Evolutionary conservation across 1,140 invertebrate species (phyloP).

Genomic region (Fopius arisanus): DNA sequence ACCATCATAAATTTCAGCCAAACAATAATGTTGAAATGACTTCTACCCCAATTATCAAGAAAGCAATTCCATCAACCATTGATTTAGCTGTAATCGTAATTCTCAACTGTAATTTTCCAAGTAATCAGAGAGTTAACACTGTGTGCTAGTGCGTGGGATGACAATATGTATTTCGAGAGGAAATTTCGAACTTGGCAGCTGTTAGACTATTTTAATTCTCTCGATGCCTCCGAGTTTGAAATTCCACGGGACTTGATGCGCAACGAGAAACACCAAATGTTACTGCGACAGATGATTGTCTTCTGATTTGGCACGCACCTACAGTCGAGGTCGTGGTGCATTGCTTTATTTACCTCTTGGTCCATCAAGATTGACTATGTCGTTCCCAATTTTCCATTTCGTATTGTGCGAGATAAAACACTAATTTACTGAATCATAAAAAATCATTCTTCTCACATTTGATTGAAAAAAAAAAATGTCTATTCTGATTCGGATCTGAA

Average conservation of each 20-base stretch:
- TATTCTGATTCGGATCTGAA: too few species aligned
- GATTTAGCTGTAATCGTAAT: neutral
- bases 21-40: too few species aligned
- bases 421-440: too few species aligned
- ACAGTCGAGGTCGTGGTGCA: neutral
- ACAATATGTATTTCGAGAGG: neutral
- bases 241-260: neutral
- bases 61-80: neutral
- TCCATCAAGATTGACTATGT: neutral
- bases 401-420: neutral
- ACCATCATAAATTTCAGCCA: too few species aligned
- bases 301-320: neutral
- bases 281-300: neutral
- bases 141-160: neutral
- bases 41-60: neutral
- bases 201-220: neutral
- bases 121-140: neutral
- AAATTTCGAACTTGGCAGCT: neutral
- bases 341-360: neutral
- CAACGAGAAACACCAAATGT: slow-evolving; percentile 1
- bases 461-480: too few species aligned
- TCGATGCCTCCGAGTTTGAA: neutral
- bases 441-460: too few species aligned
- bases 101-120: neutral
- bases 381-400: neutral